phyloP scores from a whole-genome alignment of 2,113 vertebrate species.

The Oxyruncus cristatus region DNA sequence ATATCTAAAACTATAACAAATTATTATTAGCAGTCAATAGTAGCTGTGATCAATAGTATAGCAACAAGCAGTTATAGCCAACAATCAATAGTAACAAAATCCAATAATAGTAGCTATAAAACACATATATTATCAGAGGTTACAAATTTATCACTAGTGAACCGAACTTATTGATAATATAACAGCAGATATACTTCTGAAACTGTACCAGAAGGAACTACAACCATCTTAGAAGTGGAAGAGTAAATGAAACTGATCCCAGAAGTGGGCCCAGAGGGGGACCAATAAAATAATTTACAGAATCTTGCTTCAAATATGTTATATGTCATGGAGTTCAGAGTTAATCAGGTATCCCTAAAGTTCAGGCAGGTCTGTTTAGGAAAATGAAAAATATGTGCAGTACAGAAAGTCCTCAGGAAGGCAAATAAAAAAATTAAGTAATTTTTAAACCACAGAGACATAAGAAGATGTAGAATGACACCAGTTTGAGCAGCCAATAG shows the following conservation, averaged over 20 bases:
- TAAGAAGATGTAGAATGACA: not conserved
- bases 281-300: not conserved
- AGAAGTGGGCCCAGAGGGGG: not conserved
- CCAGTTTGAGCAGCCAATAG: not conserved
- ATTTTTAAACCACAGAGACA: not conserved
- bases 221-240: not conserved
- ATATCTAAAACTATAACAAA: not conserved
- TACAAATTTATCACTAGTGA: not conserved
- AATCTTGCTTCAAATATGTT: not conserved
- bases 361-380: accelerated
- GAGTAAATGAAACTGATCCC: not conserved
- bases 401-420: not conserved
- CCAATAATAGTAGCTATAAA: not conserved
- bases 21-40: not conserved
- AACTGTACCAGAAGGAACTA: accelerated
- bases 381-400: not conserved
- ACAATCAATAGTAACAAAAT: not conserved
- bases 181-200: not conserved
- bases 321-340: accelerated
- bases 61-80: not conserved
- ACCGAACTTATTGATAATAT: not conserved
- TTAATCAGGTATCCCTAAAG: not conserved
- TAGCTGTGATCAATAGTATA: not conserved
- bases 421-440: not conserved
- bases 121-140: not conserved